Evolutionary conservation across 2,888 invertebrate genomes (phyloP).

Genomic region (Antheraea yamamai): DNA sequence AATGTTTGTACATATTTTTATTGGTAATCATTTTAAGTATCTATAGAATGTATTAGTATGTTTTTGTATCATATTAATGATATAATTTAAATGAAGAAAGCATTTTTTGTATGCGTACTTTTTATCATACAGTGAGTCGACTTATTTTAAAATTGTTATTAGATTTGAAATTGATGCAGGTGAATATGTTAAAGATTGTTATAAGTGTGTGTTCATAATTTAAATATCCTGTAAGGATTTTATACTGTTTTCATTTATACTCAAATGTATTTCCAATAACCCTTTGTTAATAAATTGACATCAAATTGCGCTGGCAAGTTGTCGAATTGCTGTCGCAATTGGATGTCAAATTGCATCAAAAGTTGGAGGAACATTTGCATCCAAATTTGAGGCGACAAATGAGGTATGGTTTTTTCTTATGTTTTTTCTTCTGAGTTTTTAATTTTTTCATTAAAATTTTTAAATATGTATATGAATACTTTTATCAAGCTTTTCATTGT

Average conservation of each 20-base stretch:
- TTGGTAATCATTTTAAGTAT: constrained; percentile 57
- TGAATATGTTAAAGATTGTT: constrained; percentile 71
- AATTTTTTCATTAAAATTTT: too few relatives aligned
- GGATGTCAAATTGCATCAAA: too few relatives aligned
- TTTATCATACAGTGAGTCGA: constrained; percentile 53
- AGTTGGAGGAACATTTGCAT: too few relatives aligned
- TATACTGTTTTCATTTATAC: constrained; percentile 38
- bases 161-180: constrained; percentile 62
- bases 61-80: constrained; percentile 51
- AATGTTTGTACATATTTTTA: constrained; percentile 72
- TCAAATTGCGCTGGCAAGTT: too few relatives aligned
- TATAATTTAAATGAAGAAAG: constrained; percentile 30
- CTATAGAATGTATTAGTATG: constrained; percentile 31
- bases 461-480: too few relatives aligned
- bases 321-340: too few relatives aligned
- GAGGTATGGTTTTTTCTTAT: too few relatives aligned
- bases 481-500: too few relatives aligned
- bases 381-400: too few relatives aligned
- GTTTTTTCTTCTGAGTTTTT: too few relatives aligned
- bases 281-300: too few relatives aligned
- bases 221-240: constrained; percentile 61
- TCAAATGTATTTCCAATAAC: constrained; percentile 31
- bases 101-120: constrained; percentile 43
- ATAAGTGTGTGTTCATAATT: constrained; percentile 62
- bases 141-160: constrained; percentile 59